Base-by-base conservation (phyloP, 2,797 vertebrate species). In the Channallabes apus region DNA sequence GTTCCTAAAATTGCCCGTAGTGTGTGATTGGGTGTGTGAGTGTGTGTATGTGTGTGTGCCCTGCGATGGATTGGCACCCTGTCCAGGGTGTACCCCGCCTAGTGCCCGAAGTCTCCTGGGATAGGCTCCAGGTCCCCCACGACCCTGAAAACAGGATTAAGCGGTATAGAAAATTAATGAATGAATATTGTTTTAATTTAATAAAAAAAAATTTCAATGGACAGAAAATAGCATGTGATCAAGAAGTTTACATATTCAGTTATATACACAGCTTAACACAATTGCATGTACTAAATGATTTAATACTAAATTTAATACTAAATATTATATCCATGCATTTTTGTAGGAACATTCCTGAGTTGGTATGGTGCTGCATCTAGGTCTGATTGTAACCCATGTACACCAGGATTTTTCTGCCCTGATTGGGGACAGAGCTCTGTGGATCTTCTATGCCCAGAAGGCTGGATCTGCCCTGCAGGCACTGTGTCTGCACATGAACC, bases 391-490 rank as follows among this genome's bases (percentile, higher is more conserved):
- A 90, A 89, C 35, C 59, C 92, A 20, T 99, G 98, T 91, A 93
- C 94, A 24, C 90, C 93, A 2, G 96, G 97, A 4, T 95, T 90
- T 32, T 97, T 93, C 90, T 99, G 97, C 89, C 92, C 94, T 11
- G 88, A 90, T 3, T 96, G 94, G 86, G 96, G 95, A 92, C 96
- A 92, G 88, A 78, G 90, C 29, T 95, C 93, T 61, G 95, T 93
- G 0, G 91, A 96, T 68, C 93, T 93, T 9, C 76, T 87, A 12
- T 98, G 97, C 87, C 93, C 94, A 76, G 92, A 92, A 2, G 97
- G 97, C 17, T 97, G 96, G 96, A 97, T 96, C 91, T 99, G 97
- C 89, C 97, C 96, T 0, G 69, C 62, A 32, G 95, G 96, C 54
- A 97, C 97, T 51, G 80, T 85, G 22, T 93, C 91, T 91, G 93